Conservation (phyloP, 2,113 vertebrate genomes). For the Falco punctatus region DNA sequence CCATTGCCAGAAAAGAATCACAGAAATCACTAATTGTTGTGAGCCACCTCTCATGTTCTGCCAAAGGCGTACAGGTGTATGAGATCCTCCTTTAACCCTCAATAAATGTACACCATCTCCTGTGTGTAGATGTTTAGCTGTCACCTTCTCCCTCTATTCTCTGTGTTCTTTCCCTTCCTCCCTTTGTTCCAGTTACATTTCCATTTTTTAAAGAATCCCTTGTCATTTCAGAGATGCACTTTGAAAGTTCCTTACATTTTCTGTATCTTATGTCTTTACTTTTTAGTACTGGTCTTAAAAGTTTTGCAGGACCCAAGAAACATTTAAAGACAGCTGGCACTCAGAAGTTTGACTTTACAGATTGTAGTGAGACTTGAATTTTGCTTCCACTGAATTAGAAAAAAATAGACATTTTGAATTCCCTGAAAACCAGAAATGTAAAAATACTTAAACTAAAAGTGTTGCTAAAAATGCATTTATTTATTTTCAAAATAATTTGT, state of each 20-base stretch:
- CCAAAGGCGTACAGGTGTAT: not conserved
- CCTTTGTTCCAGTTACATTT: not conserved
- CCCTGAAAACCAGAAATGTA: not conserved
- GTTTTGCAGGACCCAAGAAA: not conserved
- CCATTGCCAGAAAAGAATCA: not conserved
- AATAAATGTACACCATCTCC: not conserved
- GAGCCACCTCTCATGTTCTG: not conserved
- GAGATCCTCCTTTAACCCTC: not conserved
- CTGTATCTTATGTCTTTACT: not conserved
- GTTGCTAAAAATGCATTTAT: not conserved
- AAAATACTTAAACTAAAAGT: not conserved
- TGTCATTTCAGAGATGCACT: not conserved
- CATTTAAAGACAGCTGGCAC: not conserved
- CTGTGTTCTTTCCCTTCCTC: not conserved
- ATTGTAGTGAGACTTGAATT: not conserved
- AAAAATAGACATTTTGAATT: not conserved
- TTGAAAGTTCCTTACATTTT: not conserved
- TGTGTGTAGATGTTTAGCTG: accelerated
- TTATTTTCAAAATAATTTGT: not conserved
- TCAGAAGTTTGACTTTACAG: not conserved
- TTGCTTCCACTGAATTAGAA: not conserved
- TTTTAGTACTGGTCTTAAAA: not conserved
- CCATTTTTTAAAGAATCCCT: not conserved
- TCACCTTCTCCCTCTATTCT: not conserved
- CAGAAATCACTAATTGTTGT: not conserved